phyloP scores from a whole-genome alignment of 2,797 vertebrate genomes.

The Ciconia nigra region DNA sequence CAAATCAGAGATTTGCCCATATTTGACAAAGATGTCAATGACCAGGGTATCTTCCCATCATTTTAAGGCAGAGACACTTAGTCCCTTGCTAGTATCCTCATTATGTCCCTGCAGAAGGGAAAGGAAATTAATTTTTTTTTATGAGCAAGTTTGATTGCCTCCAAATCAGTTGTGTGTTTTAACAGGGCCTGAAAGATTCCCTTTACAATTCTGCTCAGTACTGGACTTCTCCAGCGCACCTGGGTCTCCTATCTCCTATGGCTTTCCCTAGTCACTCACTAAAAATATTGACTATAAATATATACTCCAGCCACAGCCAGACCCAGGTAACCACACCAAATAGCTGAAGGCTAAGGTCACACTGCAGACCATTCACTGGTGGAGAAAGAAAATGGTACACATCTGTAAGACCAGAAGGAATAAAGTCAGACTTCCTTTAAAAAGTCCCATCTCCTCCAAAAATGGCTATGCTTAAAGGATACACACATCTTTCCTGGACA shows the following conservation, averaged over 20 bases:
- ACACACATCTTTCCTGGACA: neutral
- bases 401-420: neutral
- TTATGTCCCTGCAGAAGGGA: neutral
- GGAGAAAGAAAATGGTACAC: neutral
- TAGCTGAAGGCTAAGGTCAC: neutral
- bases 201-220: neutral
- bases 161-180: neutral
- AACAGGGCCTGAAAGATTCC: neutral
- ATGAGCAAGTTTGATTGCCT: neutral
- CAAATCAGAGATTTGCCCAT: neutral
- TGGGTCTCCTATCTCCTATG: neutral
- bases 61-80: neutral
- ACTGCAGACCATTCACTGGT: neutral
- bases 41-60: neutral
- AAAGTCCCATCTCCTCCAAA: neutral
- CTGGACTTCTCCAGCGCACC: neutral
- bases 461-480: neutral
- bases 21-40: neutral
- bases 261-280: neutral
- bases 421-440: neutral
- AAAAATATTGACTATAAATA: neutral
- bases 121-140: neutral
- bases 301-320: neutral
- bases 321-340: neutral
- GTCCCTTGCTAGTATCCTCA: neutral